Percentiles rank a stretch among this genome's conserved stretches.
These are phyloP conservation scores for Brachionus angularis DNA, from an alignment of 1,140 invertebrate species.

Conservation along the genomic window DNA sequence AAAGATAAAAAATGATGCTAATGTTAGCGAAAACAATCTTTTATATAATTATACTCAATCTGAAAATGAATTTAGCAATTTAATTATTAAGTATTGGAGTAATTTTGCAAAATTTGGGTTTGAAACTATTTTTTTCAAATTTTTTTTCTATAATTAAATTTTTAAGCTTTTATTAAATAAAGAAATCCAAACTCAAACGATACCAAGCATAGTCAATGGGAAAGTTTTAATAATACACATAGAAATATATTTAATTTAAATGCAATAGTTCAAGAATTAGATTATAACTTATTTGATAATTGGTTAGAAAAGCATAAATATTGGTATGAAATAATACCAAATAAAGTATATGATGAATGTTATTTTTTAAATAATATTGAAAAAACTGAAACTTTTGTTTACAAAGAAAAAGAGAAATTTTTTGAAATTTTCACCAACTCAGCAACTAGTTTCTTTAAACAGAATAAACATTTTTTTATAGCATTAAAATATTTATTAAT, in stretches of 20 bases:
- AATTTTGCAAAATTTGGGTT: constrained; percentile 71
- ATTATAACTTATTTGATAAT: background rate
- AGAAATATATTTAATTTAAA: constrained; percentile 10
- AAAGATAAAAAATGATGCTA: background rate
- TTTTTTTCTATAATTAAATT: background rate
- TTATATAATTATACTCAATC: constrained; percentile 17
- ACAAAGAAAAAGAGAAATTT: too few species aligned
- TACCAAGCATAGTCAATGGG: background rate
- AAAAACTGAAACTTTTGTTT: too few species aligned
- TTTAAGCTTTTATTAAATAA: background rate
- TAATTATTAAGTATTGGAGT: constrained; percentile 68
- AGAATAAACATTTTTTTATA: too few species aligned
- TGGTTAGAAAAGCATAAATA: constrained; percentile 28
- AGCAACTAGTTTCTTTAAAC: too few species aligned
- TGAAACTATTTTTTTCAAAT: background rate
- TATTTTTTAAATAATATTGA: too few species aligned
- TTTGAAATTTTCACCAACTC: too few species aligned
- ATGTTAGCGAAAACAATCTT: background rate
- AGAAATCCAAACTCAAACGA: constrained; percentile 3
- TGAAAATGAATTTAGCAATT: constrained; percentile 10
- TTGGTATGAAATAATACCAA: constrained; percentile 39
- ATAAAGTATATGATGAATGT: constrained; percentile 31
- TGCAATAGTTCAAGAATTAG: background rate
- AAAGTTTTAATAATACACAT: background rate
- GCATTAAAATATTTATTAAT: too few species aligned